phyloP scores from a whole-genome alignment of 2,888 invertebrate genomes.

The Andrena marginata region DNA sequence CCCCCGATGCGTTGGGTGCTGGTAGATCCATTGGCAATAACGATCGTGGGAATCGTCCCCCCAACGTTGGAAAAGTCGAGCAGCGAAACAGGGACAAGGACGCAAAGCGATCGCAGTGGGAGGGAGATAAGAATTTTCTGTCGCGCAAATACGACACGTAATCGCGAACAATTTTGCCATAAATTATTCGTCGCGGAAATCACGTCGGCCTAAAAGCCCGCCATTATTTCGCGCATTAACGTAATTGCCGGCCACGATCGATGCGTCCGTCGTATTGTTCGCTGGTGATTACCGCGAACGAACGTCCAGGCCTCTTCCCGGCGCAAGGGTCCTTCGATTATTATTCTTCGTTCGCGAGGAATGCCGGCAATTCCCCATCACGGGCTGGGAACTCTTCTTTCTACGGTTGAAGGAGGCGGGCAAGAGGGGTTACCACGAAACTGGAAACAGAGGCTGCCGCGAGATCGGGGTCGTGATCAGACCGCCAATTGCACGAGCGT shows the following conservation, averaged over 20 bases:
- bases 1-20: background rate
- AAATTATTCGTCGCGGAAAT: slow-evolving; percentile 26
- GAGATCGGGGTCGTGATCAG: slow-evolving; percentile 35
- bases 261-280: slow-evolving; percentile 11
- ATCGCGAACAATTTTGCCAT: slow-evolving; percentile 17
- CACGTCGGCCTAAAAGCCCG: slow-evolving; percentile 23
- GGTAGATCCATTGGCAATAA: background rate
- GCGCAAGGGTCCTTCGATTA: background rate
- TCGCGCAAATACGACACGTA: background rate
- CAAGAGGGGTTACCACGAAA: background rate
- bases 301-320: background rate
- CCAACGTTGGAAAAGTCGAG: background rate
- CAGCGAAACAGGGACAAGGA: too few relatives aligned
- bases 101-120: too few relatives aligned
- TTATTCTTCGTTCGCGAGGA: background rate
- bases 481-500: slow-evolving; percentile 48
- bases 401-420: background rate
- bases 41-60: background rate
- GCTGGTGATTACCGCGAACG: slow-evolving; percentile 24
- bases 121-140: too few relatives aligned
- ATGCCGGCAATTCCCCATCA: background rate
- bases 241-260: slow-evolving; percentile 40
- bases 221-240: slow-evolving; percentile 41
- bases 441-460: background rate
- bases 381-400: background rate